Evolutionary conservation across 2,888 invertebrate species (phyloP), one percentile per base, ranked within the genome.

Genomic region (Pollenia angustigena): DNA sequence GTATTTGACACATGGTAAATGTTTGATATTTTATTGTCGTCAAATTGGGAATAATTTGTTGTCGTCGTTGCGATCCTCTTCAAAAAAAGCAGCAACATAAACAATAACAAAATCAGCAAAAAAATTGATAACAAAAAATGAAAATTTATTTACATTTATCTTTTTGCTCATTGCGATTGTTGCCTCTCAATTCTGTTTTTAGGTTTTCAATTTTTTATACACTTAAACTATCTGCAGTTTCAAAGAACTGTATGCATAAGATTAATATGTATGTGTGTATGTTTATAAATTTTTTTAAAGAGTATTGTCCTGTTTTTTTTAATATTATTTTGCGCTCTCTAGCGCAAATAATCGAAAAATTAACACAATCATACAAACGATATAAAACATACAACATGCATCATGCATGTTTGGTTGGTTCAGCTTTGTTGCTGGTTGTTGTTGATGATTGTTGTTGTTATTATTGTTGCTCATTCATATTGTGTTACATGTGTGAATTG

Each of bases 401-500:
- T 68, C 76, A 68, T 81, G 81, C 72, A 78, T 71, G 68, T 78
- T 32, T 81, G 54, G 58, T 48, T 71, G 16, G 4, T 76, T 60
- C 58, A 48, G 23, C 54, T 44, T 76, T 74, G 44, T 44, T 52
- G 16, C 14, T 18, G 32, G 32, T 32, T 32, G 44, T 12, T 42
- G 12, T 4, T 56, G 23, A 18, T 56, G 54, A 44, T 12, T 69
- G n/a, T 50, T 84, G 58, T 69, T 84, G 48, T 23, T 81, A 69
- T 80, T 82, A 56, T 81, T 81, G 81, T 69, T 83, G 69, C 82
- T 74, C 85, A 87, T 88, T 79, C 76, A 81, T 80, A 75, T 82
- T 78, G 85, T 90, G 90, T 89, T 90, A 85, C 88, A 89, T 89
- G 89, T 89, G 92, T 91, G 91, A 91, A 92, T 92, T 91, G 92